Percentiles rank a stretch among this genome's conserved stretches.
Conservation (phyloP, 2,888 invertebrate species). For the Amiota minor region DNA sequence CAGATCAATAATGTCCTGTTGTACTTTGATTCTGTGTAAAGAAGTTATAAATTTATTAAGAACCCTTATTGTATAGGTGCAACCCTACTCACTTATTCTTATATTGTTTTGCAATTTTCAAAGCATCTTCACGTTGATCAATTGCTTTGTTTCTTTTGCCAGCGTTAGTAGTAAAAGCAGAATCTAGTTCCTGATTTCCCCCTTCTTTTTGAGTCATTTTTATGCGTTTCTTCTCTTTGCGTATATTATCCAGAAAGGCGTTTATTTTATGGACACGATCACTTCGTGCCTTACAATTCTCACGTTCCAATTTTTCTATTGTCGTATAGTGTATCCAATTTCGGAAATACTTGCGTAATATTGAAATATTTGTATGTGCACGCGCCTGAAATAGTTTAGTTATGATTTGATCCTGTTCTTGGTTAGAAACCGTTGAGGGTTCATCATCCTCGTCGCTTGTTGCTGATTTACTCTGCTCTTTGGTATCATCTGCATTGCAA, state of each 20-base stretch:
- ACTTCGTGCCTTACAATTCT: conserved; percentile 54
- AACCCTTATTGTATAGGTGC: not conserved
- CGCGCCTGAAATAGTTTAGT: conserved; percentile 62
- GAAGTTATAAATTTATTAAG: too few relatives aligned
- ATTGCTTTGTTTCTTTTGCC: conserved; percentile 36
- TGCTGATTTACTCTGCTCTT: conserved; percentile 18
- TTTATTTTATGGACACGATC: conserved; percentile 71
- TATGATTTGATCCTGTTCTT: conserved; percentile 67
- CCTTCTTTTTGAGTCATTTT: conserved; percentile 18
- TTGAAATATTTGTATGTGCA: conserved; percentile 44
- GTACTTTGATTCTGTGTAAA: conserved; percentile 77
- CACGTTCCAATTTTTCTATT: conserved; percentile 69
- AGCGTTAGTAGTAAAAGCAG: not conserved
- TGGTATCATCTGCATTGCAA: conserved; percentile 34
- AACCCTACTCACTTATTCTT: conserved; percentile 69
- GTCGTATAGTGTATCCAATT: conserved; percentile 72
- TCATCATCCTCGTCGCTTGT: conserved; percentile 40
- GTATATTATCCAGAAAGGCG: conserved; percentile 70
- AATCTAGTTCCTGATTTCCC: conserved; percentile 7
- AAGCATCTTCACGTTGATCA: conserved; percentile 57
- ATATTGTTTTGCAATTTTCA: conserved; percentile 68
- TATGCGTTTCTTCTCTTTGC: conserved; percentile 64
- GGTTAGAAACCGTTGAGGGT: conserved; percentile 43
- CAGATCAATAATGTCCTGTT: conserved; percentile 82
- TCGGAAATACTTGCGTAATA: conserved; percentile 66